A percentile compares a stretch with the other conserved stretches of the same genome.
phyloP scores from a whole-genome alignment of 1,140 invertebrate genomes.

The Eueides isabella region DNA sequence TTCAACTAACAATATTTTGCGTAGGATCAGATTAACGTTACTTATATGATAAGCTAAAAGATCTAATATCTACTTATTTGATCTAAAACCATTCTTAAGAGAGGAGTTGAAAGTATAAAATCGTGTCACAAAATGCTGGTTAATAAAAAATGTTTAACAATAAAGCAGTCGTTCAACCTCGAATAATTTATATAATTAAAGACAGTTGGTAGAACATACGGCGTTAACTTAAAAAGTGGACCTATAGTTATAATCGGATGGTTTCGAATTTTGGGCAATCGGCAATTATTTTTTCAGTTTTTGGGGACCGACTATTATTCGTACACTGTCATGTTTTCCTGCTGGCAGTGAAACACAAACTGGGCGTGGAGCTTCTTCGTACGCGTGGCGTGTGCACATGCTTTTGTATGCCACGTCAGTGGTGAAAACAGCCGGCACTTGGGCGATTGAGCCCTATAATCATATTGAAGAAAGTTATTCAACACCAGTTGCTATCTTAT shows the following conservation, averaged over 20 bases:
- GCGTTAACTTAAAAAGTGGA: constrained; percentile 30
- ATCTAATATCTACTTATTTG: constrained; percentile 28
- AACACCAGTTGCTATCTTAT: constrained; percentile 35
- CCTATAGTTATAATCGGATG: constrained; percentile 39
- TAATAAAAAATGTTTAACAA: constrained; percentile 55
- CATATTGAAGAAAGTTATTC: constrained; percentile 34
- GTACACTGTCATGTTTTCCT: constrained; percentile 66
- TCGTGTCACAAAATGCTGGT: constrained; percentile 29
- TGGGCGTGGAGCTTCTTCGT: constrained; percentile 44
- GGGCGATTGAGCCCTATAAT: constrained; percentile 26
- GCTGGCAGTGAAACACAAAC: constrained; percentile 64
- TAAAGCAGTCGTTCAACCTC: constrained; percentile 62
- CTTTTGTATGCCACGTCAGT: constrained; percentile 48
- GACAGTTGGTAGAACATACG: constrained; percentile 43
- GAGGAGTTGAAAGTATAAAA: constrained; percentile 40
- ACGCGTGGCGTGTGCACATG: constrained; percentile 43
- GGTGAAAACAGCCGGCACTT: constrained; percentile 24
- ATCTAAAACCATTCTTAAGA: constrained; percentile 48
- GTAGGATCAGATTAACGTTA: constrained; percentile 53
- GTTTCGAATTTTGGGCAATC: constrained; percentile 64
- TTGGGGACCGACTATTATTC: constrained; percentile 41
- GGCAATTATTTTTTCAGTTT: constrained; percentile 51
- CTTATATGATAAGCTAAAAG: constrained; percentile 47
- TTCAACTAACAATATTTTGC: constrained; percentile 46
- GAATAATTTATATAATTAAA: constrained; percentile 53